Evolutionary conservation across 2,113 vertebrate genomes (phyloP), one percentile per base, ranked within the genome.

Genomic region (Pleuronectes platessa): DNA sequence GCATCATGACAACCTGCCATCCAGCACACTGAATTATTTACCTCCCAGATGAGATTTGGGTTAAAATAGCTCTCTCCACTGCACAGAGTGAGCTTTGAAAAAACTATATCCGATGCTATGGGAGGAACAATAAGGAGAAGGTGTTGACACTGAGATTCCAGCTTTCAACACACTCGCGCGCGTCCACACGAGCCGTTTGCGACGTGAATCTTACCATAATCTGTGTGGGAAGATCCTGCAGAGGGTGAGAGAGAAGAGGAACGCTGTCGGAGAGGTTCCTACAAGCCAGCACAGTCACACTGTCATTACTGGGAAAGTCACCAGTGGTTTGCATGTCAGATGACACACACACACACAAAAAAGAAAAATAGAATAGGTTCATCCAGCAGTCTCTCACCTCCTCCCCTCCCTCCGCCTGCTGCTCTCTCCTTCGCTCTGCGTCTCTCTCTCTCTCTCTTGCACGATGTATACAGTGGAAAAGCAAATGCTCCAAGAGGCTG

Each of bases 11-110:
- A 75, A 82, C 66, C 66, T 53, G 24, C 64, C 62, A 69, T 31
- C 54, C 20, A 56, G 17, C 20, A 58, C 23, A 72, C 68, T 92
- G 77, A 91, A 93, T 92, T 84, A 93, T 92, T 91, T 67, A 92
- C 76, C 75, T 86, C 63, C 64, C 27, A 63, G 13, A 67, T 61
- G 66, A 66, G 27, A 72, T 71, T 71, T 63, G 21, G 58, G 77
- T 86, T 85, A 82, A 91, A 92, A 90, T 87, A 88, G 79, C 40
- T 15, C 49, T 26, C 31, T 59, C 20, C 37, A 49, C 60, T 51
- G 65, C 54, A 45, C 27, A 64, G 17, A 27, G 70, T 20, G 51
- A 78, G 66, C 69, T 69, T 51, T 49, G 21, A 23, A 71, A 37
- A 37, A 40, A 12, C 23, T 62, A 37, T 10, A 61, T 83, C 24